phyloP scores from a whole-genome alignment of 2,797 vertebrate genomes.

The Muraenolepis orangiensis region DNA sequence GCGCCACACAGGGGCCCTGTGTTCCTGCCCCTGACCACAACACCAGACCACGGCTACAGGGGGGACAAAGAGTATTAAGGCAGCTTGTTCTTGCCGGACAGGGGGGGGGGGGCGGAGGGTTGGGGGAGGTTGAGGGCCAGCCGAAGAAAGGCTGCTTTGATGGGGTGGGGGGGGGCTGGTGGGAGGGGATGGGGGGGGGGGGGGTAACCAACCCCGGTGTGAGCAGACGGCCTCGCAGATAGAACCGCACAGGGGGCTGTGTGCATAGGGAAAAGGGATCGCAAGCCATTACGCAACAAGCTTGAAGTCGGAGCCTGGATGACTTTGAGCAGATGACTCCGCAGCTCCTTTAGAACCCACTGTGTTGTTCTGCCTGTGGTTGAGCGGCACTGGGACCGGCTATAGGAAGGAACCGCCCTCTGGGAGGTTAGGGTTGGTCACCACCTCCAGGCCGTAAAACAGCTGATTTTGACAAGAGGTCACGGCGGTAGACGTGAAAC shows the following conservation, averaged over 20 bases:
- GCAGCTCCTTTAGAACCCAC: not conserved
- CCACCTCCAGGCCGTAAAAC: slow-evolving; percentile 45
- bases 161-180: slow-evolving; percentile 35
- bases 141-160: slow-evolving; percentile 47
- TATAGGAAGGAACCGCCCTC: not conserved
- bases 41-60: not conserved
- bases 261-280: not conserved
- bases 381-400: not conserved
- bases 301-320: slow-evolving; percentile 19
- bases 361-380: not conserved
- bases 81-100: slow-evolving; percentile 7
- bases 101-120: slow-evolving; percentile 30
- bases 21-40: not conserved
- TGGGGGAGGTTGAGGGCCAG: slow-evolving; percentile 43
- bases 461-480: slow-evolving; percentile 67
- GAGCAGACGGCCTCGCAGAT: slow-evolving; percentile 10
- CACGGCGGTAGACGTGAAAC: slow-evolving; percentile 46
- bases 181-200: slow-evolving; percentile 15
- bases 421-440: not conserved
- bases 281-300: slow-evolving; percentile 8
- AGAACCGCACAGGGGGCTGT: not conserved
- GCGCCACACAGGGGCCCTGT: not conserved
- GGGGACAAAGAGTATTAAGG: not conserved
- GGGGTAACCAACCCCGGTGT: not conserved
- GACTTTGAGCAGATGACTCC: slow-evolving; percentile 32